These are phyloP conservation scores for Unio delphinus DNA, from an alignment of 2,888 invertebrate genomes.

Conservation along the genomic window DNA sequence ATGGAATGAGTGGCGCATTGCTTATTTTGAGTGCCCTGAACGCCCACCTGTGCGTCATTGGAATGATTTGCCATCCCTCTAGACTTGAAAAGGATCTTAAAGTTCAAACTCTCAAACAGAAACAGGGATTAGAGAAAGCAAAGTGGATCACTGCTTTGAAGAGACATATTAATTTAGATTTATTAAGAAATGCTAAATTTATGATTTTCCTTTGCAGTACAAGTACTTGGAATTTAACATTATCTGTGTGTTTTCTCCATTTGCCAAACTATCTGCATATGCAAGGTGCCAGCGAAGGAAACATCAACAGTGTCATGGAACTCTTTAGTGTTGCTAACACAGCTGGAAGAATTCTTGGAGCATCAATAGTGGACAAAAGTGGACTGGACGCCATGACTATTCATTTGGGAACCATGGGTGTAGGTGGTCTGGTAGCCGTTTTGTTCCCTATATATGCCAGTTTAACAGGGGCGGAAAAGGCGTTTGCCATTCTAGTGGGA, in stretches of 20 bases:
- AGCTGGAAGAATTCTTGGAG: constrained; percentile 20
- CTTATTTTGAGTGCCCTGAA: constrained; percentile 23
- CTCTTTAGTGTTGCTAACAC: constrained; percentile 25
- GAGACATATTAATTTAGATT: constrained; percentile 16
- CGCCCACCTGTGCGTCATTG: constrained; percentile 30
- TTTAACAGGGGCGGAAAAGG: constrained; percentile 10
- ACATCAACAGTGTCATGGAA: constrained; percentile 26
- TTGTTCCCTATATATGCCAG: constrained; percentile 21
- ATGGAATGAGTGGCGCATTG: constrained; percentile 32
- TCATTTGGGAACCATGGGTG: constrained; percentile 16
- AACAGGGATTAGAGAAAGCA: neutral
- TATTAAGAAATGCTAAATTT: constrained; percentile 15
- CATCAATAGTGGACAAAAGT: constrained; percentile 6
- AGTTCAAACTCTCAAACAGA: neutral
- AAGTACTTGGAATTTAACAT: constrained; percentile 24
- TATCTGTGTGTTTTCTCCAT: constrained; percentile 24
- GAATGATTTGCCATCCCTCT: constrained; percentile 30
- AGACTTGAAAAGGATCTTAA: constrained; percentile 13
- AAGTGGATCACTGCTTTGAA: constrained; percentile 2
- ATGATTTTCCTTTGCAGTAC: constrained; percentile 24
- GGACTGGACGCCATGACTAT: constrained; percentile 15
- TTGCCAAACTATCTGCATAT: constrained; percentile 24
- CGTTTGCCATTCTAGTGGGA: constrained; percentile 18
- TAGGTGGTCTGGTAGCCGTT: constrained; percentile 15
- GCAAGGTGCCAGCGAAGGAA: constrained; percentile 9